phyloP scores from a whole-genome alignment of 2,888 invertebrate species.

The Dorcus hopei region DNA sequence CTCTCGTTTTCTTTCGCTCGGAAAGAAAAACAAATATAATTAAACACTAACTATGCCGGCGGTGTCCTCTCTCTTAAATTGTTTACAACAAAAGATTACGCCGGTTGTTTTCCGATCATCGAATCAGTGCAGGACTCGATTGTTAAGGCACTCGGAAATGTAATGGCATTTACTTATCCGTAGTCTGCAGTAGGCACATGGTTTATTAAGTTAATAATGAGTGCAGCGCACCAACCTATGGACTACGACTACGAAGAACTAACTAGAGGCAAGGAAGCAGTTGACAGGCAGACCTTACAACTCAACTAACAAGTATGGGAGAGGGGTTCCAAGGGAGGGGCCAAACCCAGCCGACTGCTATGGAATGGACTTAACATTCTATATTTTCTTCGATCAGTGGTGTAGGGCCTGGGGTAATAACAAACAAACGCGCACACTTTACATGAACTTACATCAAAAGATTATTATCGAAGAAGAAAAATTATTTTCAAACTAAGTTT shows the following conservation, averaged over 20 bases:
- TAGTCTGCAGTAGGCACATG: constrained; percentile 31
- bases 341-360: constrained; percentile 39
- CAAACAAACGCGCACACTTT: not conserved
- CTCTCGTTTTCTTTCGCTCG: too few relatives aligned
- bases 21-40: too few relatives aligned
- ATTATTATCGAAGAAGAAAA: not conserved
- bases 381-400: constrained; percentile 39
- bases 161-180: constrained; percentile 12
- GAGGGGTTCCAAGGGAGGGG: constrained; percentile 42
- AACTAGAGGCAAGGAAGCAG: constrained; percentile 47
- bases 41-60: too few relatives aligned
- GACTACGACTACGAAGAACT: constrained; percentile 41
- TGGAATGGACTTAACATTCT: constrained; percentile 43
- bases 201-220: constrained; percentile 32
- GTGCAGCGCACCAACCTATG: constrained; percentile 29
- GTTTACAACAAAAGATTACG: too few relatives aligned
- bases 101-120: too few relatives aligned
- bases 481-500: not conserved
- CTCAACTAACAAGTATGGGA: constrained; percentile 50
- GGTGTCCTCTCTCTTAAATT: too few relatives aligned
- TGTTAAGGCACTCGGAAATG: too few relatives aligned
- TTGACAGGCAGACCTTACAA: constrained; percentile 52
- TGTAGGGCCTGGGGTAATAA: constrained; percentile 25
- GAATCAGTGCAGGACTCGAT: too few relatives aligned
- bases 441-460: not conserved